Evolutionary conservation across 2,113 vertebrate genomes (phyloP), one percentile per base, ranked within the genome.

Genomic region (Carassius gibelio): DNA sequence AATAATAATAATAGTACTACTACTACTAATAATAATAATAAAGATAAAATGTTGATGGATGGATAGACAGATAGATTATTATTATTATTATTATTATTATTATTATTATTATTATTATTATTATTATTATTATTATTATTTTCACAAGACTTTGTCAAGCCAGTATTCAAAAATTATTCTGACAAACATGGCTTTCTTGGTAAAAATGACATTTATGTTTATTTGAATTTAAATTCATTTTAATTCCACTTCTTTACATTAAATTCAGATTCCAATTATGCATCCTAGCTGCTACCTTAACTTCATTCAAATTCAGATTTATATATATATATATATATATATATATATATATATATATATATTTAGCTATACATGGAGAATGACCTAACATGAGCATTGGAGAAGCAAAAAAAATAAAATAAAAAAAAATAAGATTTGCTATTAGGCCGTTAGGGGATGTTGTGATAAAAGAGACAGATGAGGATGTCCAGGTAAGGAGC

Each of bases 381-480:
- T 45, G 59, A 45, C 77, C n/a, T 62, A 8, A 15, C 15, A 55
- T 6, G 23, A 62, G 15, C 38, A 66, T 4, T 45, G 42, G 13
- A 66, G n/a, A 52, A 80, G 76, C 8, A 59, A 34, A 36, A 45
- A 13, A 38, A 34, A 26, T 1, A 26, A 26, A 26, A 26, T 1
- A 26, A 26, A 26, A 26, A 26, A 26, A 26, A 26, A 26, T 26
- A 26, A 26, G 26, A 26, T 26, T 26, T n/a, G 5, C 36, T 81
- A 42, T 57, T 83, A 23, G 26, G 14, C 30, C 42, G 19, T 50
- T 50, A 13, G 55, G 66, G 59, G 42, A 77, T 13, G 13, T 3
- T 76, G 14, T 23, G n/a, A 26, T 36, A 79, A 72, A 61, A 85
- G 92, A 90, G 0, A 83, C 78, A 87, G 90, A 87, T 85, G 88